phyloP scores from a whole-genome alignment of 2,888 invertebrate species.

The Yponomeuta malinellus region DNA sequence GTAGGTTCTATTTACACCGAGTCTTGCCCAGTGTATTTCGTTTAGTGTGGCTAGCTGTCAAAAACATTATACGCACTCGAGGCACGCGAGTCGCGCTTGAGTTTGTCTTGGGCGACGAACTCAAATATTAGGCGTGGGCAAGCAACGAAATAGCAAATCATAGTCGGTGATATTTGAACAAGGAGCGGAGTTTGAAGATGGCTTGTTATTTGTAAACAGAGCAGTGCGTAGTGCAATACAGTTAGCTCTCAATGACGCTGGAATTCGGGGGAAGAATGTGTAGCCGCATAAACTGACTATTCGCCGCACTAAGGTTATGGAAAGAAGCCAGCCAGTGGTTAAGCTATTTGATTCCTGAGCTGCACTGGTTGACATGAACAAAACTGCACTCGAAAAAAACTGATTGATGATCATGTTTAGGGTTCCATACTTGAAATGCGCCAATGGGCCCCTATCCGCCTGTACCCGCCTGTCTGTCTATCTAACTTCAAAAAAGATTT shows the following conservation, averaged over 20 bases:
- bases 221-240: slow-evolving; percentile 57
- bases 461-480: no score
- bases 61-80: not conserved
- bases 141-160: slow-evolving; percentile 68
- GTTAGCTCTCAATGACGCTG: slow-evolving; percentile 55
- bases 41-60: not conserved
- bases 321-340: no score
- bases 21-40: not conserved
- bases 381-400: no score
- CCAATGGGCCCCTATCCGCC: no score
- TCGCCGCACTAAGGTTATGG: no score
- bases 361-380: no score
- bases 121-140: slow-evolving; percentile 66
- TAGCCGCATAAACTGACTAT: not conserved
- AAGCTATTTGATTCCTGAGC: no score
- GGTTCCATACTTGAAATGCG: no score
- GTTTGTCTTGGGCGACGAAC: slow-evolving; percentile 64
- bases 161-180: slow-evolving; percentile 44
- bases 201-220: slow-evolving; percentile 58
- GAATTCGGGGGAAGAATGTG: slow-evolving; percentile 39
- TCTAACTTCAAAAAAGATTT: no score
- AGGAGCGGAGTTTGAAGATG: slow-evolving; percentile 55
- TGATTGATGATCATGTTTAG: no score
- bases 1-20: not conserved
- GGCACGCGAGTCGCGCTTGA: slow-evolving; percentile 33